A percentile compares a stretch with the other conserved stretches of the same genome.
Conservation (phyloP, 2,797 vertebrate genomes). For the Cyprinella venusta region DNA sequence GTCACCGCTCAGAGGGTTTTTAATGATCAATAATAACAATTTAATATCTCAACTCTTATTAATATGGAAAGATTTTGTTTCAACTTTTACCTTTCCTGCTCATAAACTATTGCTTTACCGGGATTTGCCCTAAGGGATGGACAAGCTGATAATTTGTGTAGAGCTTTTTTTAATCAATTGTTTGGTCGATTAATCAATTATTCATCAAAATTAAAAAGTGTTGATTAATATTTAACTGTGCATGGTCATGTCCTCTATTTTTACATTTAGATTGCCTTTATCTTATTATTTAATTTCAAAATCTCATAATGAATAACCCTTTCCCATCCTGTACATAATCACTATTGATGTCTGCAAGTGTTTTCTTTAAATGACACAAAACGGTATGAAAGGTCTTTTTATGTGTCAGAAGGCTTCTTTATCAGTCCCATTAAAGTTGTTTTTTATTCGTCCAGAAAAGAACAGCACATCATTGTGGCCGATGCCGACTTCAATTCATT, state of each 20-base stretch:
- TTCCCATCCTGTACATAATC: not conserved
- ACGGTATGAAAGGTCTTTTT: not conserved
- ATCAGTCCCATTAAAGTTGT: not conserved
- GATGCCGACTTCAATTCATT: constrained; percentile 92
- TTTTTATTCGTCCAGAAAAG: constrained; percentile 79
- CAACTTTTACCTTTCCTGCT: not conserved
- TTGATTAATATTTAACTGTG: not conserved
- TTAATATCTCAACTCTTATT: not conserved
- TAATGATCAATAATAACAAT: not conserved
- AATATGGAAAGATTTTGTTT: not conserved
- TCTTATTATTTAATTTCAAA: not conserved
- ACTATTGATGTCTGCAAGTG: not conserved
- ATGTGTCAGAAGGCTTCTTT: not conserved
- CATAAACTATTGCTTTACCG: not conserved
- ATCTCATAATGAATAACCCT: not conserved
- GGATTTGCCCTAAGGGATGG: not conserved
- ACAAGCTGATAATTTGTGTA: not conserved
- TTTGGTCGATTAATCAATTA: not conserved
- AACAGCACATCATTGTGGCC: constrained; percentile 83
- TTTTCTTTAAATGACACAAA: too few species aligned
- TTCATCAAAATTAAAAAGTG: not conserved
- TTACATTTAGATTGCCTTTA: not conserved
- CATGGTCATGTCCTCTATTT: not conserved
- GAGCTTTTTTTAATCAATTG: too few species aligned
- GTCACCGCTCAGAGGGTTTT: not conserved